These are phyloP conservation scores for Zosterops borbonicus DNA, from an alignment of 2,113 vertebrate genomes.

Conservation along the genomic window DNA sequence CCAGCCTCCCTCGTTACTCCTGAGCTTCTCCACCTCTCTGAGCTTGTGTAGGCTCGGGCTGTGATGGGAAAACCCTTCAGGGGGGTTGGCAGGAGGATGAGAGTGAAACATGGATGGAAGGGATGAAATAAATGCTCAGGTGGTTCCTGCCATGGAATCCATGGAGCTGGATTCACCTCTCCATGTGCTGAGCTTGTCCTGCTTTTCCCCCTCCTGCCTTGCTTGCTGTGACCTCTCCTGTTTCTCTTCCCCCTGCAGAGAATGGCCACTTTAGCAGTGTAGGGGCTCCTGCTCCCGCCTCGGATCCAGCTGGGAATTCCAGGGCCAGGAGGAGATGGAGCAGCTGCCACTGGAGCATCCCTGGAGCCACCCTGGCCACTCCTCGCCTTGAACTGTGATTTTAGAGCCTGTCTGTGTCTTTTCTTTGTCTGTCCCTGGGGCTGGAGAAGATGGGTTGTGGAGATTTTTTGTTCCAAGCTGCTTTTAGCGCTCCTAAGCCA, in stretches of 20 bases:
- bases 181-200: neutral
- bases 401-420: neutral
- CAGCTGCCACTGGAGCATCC: neutral
- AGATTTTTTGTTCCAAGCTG: neutral
- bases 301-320: neutral
- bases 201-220: accelerated
- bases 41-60: neutral
- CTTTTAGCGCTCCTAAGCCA: neutral
- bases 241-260: slow-evolving; percentile 17
- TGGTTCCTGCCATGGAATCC: accelerated
- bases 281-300: neutral
- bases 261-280: neutral
- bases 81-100: neutral
- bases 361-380: neutral
- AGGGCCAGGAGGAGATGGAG: neutral
- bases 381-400: neutral
- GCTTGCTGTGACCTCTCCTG: neutral
- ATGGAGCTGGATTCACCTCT: neutral
- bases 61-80: accelerated
- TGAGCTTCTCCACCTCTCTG: neutral
- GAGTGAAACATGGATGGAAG: neutral
- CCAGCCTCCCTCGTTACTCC: neutral
- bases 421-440: neutral
- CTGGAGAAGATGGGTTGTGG: neutral
- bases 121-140: neutral